Base-by-base conservation (phyloP, 2,797 vertebrate species). In the Gobio occitaniae region DNA sequence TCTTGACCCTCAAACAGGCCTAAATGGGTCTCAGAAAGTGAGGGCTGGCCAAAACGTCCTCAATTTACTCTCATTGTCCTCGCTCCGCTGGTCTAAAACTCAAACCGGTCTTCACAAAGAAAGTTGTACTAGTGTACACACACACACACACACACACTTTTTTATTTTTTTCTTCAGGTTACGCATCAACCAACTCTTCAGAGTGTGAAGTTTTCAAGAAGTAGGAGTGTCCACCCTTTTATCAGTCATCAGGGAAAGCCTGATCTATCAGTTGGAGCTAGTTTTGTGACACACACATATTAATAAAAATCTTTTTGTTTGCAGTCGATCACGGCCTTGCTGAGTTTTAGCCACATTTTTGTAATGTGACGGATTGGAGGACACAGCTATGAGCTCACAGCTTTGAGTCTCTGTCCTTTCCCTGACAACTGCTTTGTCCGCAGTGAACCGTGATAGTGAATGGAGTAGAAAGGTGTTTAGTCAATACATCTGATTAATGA, bases 401-500 rank as follows among this genome's bases (percentile, higher is more conserved):
- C 41, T 80, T n/a, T 8, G 9, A 59, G 44, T 41, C 61, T 76
- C 25, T 78, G 80, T 61, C 50, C 52, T 41, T 29, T 79, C 76
- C 32, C 72, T 59, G 84, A 77, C 70, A 83, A 36, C 68, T 84
- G 78, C 83, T 69, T 59, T 52, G 63, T 72, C 41, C 32, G 10
- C 13, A 74, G n/a, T 69, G 74, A 75, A 76, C 66, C 47, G 48
- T 72, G 77, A 78, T 44, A 19, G 15, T 72, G 38, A 48, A 68
- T 38, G 48, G 50, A 63, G 29, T 12, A 36, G 16, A 21, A 63
- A 44, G 4, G 41, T 68, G 61, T 54, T 54, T 16, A 25, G 71
- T 79, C 65, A 16, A 65, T 41, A 16, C 59, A 59, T 29, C 77
- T 69, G 54, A 78, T 84, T 84, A 80, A 74, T 54, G 47, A 85